Percentiles rank a stretch among this genome's conserved stretches.
Evolutionary conservation across 2,797 vertebrate genomes (phyloP).

Genomic region (Malurus splendens): DNA sequence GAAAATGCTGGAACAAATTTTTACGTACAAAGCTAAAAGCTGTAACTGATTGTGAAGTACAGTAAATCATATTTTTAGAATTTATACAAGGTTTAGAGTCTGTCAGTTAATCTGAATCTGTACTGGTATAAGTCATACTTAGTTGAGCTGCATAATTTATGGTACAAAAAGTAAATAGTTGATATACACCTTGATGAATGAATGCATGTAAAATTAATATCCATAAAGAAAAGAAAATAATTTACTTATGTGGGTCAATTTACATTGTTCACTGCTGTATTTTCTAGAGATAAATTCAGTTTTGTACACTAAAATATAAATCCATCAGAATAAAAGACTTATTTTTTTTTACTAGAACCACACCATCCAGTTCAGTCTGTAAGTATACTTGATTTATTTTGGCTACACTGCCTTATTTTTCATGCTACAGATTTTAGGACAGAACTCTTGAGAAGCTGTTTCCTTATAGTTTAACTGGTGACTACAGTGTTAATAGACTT

Average conservation of each 20-base stretch:
- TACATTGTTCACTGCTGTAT: background rate
- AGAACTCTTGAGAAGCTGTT: background rate
- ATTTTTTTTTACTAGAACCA: background rate
- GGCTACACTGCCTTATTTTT: background rate
- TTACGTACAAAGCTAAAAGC: background rate
- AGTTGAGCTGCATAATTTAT: background rate
- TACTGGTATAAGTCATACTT: background rate
- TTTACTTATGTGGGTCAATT: background rate
- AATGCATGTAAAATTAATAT: background rate
- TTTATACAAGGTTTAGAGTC: conserved; percentile 14
- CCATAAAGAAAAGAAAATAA: background rate
- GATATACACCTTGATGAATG: background rate
- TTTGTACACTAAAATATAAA: background rate
- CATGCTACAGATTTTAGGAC: background rate
- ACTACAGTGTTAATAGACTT: background rate
- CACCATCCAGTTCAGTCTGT: background rate
- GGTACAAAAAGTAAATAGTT: background rate
- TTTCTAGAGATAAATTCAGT: background rate
- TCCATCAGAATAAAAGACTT: background rate
- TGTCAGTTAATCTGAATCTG: background rate
- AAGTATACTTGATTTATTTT: background rate
- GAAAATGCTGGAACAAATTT: background rate
- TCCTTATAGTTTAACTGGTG: background rate
- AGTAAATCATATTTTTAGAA: background rate
- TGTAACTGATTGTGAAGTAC: background rate